Base-by-base conservation (phyloP, 2,797 vertebrate species). In the Sebastes umbrosus region DNA sequence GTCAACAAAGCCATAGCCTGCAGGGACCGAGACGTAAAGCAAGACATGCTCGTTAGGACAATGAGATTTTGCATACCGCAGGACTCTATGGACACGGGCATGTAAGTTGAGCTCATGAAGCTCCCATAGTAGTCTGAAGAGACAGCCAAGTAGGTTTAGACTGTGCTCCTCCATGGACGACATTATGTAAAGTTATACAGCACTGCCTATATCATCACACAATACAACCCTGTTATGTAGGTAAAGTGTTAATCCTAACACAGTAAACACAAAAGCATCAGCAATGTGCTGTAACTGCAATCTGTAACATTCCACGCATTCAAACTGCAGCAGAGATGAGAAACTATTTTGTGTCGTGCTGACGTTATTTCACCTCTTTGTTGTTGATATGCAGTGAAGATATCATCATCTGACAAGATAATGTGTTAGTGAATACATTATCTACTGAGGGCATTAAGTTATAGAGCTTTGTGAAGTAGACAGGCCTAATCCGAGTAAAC, bases 1-100 rank as follows among this genome's bases (percentile, higher is more conserved):
- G 92, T 98, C 97, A 60, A 98, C 97, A 87, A 98, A 98, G 82
- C 97, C 97, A 12, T 98, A 98, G 67, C 97, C 97, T 98, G 89
- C 68, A 66, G 90, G 77, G 59, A 67, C 31, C 59, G 14, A 88
- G 66, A 73, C 58, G 79, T 8, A 65, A 72, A 79, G 36, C 32
- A 32, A 83, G 65, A 77, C 52, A 50, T 62, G 73, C 22, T 60
- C 25, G 77, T 75, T 59, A 54, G 52, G 67, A 88, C 70, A 78
- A 75, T 72, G 67, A 70, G 67, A 82, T 60, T 60, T 69, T 59
- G 62, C 50, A 77, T 32, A 67, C 72, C 8, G 27, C 14, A 57
- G 14, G 58, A 73, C 25, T 71, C 27, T 46, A 4, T 31, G n/a
- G 12, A 83, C 69, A 46, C 39, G n/a, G 32, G 20, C n/a, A 14